phyloP scores from a whole-genome alignment of 2,888 invertebrate species.

The Mesoligia furuncula region DNA sequence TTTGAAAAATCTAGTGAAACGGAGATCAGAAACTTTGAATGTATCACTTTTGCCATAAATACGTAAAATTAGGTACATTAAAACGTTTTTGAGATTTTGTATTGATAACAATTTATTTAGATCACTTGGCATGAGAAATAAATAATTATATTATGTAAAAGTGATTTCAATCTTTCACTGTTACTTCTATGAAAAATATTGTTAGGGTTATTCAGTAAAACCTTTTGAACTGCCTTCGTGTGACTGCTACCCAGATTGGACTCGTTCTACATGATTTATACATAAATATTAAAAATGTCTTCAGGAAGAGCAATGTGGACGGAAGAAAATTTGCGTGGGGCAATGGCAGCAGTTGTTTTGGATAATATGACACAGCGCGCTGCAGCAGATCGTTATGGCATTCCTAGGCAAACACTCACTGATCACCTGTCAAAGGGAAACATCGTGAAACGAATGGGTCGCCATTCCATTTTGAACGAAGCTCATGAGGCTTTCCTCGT shows the following conservation, averaged over 20 bases:
- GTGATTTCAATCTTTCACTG: not conserved
- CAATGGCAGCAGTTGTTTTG: constrained; percentile 22
- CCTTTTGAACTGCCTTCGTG: not conserved
- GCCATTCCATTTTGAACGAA: constrained; percentile 34
- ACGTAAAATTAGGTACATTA: not conserved
- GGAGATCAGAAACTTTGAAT: not conserved
- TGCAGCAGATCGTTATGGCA: constrained; percentile 30
- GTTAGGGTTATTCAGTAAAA: not conserved
- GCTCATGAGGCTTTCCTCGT: constrained; percentile 26
- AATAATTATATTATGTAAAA: not conserved
- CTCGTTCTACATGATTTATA: not conserved
- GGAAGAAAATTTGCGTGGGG: constrained; percentile 20
- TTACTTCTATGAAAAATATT: not conserved
- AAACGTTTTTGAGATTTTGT: not conserved
- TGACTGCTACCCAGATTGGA: not conserved
- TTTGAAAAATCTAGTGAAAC: not conserved
- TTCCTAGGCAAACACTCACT: constrained; percentile 34
- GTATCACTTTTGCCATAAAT: not conserved
- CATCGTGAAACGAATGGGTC: constrained; percentile 24
- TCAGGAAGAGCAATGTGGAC: constrained; percentile 27
- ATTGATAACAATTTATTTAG: not conserved
- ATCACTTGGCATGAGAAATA: not conserved
- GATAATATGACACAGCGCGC: constrained; percentile 8
- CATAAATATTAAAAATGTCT: too few relatives aligned
- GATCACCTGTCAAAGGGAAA: constrained; percentile 23